Evolutionary conservation across 2,888 invertebrate species (phyloP).

Genomic region (Labia minor): DNA sequence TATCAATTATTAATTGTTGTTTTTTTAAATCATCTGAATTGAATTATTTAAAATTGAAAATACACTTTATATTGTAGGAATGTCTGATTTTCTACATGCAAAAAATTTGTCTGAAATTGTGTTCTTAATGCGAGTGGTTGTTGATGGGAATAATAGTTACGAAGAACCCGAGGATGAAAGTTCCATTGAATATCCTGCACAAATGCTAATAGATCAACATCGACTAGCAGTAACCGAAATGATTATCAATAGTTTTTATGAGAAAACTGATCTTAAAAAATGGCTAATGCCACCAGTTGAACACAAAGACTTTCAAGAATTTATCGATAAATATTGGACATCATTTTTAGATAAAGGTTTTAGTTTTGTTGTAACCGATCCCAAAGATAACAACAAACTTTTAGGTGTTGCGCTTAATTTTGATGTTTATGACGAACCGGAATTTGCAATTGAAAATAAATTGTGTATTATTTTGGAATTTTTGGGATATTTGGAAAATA

Average conservation of each 20-base stretch:
- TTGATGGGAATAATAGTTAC: conserved; percentile 26
- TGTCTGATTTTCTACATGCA: conserved; percentile 68
- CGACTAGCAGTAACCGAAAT: conserved; percentile 61
- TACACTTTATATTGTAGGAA: no score
- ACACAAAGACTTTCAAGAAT: conserved; percentile 54
- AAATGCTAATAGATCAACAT: conserved; percentile 49
- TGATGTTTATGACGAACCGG: conserved; percentile 70
- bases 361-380: conserved; percentile 44
- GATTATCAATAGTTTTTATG: conserved; percentile 72
- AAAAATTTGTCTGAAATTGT: conserved; percentile 58
- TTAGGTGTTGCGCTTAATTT: conserved; percentile 69
- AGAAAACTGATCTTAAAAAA: conserved; percentile 73
- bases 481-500: conserved; percentile 63
- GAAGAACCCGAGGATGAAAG: conserved; percentile 21
- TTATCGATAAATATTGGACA: conserved; percentile 59
- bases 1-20: no score
- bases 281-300: conserved; percentile 61
- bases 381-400: conserved; percentile 43
- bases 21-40: no score
- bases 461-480: conserved; percentile 64
- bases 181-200: conserved; percentile 38
- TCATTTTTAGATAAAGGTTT: conserved; percentile 56
- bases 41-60: no score
- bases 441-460: conserved; percentile 55
- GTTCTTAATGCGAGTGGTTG: conserved; percentile 42